phyloP scores from a whole-genome alignment of 2,113 vertebrate genomes.

The Neotragus pygmaeus region DNA sequence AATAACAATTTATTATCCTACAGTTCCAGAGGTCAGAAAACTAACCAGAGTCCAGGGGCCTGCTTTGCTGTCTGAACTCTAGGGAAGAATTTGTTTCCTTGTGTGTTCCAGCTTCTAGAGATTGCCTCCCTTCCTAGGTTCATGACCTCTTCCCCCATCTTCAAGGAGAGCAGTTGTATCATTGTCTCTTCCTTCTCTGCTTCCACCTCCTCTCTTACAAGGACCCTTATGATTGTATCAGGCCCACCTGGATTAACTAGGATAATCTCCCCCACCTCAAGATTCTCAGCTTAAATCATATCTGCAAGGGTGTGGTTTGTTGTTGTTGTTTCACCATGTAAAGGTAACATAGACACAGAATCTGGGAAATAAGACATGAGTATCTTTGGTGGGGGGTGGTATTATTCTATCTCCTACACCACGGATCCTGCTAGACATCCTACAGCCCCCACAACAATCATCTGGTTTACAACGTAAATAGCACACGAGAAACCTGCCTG shows the following conservation, averaged over 20 bases:
- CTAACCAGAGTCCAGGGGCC: background rate
- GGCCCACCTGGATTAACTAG: background rate
- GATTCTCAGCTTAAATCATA: background rate
- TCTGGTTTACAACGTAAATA: background rate
- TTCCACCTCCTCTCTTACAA: background rate
- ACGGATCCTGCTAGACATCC: background rate
- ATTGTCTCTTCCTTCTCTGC: background rate
- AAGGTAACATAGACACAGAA: background rate
- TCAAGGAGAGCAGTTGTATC: background rate
- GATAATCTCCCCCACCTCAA: background rate
- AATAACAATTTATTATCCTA: background rate
- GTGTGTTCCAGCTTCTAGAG: background rate
- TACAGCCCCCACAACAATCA: too few relatives aligned
- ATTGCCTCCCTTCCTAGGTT: background rate
- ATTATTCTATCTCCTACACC: background rate
- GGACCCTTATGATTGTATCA: background rate
- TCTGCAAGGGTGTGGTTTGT: background rate
- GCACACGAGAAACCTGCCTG: background rate
- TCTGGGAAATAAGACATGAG: background rate
- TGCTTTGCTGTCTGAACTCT: background rate
- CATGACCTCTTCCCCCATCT: background rate
- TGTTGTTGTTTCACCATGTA: background rate
- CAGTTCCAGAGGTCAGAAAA: background rate
- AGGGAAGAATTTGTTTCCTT: background rate
- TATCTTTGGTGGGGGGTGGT: rapidly evolving